phyloP scores from a whole-genome alignment of 2,797 vertebrate genomes.

The Acanthis flammea region DNA sequence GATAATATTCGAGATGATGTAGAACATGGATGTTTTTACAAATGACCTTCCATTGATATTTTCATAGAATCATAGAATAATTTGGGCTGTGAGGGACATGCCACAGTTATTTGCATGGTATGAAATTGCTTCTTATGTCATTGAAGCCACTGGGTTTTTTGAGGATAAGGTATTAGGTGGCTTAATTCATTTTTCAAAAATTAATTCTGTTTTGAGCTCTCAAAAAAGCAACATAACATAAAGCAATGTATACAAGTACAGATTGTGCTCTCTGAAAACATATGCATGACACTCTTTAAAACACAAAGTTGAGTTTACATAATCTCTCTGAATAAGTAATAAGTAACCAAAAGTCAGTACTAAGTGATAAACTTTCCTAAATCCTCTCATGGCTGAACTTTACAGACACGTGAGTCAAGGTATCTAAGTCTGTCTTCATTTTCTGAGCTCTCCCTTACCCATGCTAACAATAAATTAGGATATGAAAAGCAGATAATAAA shows the following conservation, averaged over 20 bases:
- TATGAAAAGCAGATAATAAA: background rate
- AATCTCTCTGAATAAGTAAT: background rate
- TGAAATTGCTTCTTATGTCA: background rate
- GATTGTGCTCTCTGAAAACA: background rate
- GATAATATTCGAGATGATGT: background rate
- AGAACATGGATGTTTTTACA: background rate
- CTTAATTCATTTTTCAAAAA: background rate
- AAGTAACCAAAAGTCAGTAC: background rate
- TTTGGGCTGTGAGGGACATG: fast-evolving
- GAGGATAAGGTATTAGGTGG: background rate
- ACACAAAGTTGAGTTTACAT: background rate
- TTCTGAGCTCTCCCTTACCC: background rate
- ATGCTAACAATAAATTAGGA: background rate
- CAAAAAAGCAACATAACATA: background rate
- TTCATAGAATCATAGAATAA: background rate
- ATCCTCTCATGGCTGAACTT: background rate
- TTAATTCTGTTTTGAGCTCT: background rate
- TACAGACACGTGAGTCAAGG: background rate
- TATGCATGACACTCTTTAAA: background rate
- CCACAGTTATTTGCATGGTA: background rate
- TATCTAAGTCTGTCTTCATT: background rate
- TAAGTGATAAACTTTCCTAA: background rate
- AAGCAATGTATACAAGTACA: background rate
- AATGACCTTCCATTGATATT: background rate
- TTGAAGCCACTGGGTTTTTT: background rate